Conservation (phyloP, 92 coral and sea anemone species). For the Palythoa heliodiscus region DNA sequence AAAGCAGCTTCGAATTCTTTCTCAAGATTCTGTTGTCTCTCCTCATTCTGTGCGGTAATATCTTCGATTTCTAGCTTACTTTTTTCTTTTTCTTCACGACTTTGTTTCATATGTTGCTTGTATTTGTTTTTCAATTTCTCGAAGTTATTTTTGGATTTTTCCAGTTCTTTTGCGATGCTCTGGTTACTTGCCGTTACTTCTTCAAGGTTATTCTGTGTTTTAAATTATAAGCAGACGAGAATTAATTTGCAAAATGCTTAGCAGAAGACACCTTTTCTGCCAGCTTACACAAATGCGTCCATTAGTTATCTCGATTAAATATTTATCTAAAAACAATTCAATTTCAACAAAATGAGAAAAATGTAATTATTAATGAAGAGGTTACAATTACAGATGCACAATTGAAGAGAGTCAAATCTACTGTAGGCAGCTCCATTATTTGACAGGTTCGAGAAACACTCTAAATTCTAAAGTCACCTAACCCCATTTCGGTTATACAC, state of each 20-base stretch:
- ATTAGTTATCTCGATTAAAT: background rate
- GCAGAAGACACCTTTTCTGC: background rate
- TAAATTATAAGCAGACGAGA: background rate
- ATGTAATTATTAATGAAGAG: background rate
- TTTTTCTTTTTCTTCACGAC: slow-evolving; percentile 63
- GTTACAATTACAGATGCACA: background rate
- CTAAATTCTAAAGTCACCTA: background rate
- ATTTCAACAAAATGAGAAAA: background rate
- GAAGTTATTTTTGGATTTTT: slow-evolving; percentile 63
- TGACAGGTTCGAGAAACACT: background rate
- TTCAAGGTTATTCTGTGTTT: slow-evolving; percentile 26
- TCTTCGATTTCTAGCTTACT: slow-evolving; percentile 54
- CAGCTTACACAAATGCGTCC: background rate
- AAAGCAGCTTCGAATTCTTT: slow-evolving; percentile 51
- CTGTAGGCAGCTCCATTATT: background rate
- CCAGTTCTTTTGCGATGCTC: slow-evolving; percentile 53
- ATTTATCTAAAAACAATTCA: background rate
- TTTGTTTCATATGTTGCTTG: slow-evolving; percentile 55
- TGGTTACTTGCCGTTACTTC: slow-evolving; percentile 39
- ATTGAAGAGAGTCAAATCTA: background rate
- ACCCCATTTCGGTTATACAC: too few relatives aligned
- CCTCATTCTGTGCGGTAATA: slow-evolving; percentile 59
- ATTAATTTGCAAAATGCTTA: background rate
- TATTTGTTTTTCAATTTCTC: slow-evolving; percentile 66
- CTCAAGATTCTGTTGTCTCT: slow-evolving; percentile 55